Evolutionary conservation across 2,888 invertebrate genomes (phyloP).

Genomic region (Sesia bembeciformis): DNA sequence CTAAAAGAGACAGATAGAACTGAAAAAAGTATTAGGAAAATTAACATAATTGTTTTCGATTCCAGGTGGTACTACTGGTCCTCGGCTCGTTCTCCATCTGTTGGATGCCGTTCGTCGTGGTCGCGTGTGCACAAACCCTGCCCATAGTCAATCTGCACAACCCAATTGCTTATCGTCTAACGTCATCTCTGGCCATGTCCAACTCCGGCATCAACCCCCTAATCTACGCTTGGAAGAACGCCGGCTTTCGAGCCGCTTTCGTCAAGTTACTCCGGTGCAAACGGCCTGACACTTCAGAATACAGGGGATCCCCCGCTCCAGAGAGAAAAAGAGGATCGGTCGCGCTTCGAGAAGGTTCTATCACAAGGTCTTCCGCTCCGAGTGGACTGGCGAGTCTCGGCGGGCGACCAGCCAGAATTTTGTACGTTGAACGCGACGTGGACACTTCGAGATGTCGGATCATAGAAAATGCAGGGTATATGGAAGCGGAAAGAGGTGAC

Average conservation of each 20-base stretch:
- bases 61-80: slow-evolving; percentile 84
- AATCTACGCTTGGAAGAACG: slow-evolving; percentile 90
- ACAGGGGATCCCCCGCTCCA: slow-evolving; percentile 72
- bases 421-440: slow-evolving; percentile 49
- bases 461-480: slow-evolving; percentile 66
- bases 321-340: slow-evolving; percentile 67
- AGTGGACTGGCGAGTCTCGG: slow-evolving; percentile 42
- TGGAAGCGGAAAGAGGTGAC: slow-evolving; percentile 56
- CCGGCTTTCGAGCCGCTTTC: slow-evolving; percentile 83
- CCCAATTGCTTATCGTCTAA: slow-evolving; percentile 75
- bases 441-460: slow-evolving; percentile 61
- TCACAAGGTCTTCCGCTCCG: slow-evolving; percentile 50
- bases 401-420: slow-evolving; percentile 53
- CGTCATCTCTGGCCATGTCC: slow-evolving; percentile 83
- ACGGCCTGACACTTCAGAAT: slow-evolving; percentile 74
- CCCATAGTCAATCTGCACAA: slow-evolving; percentile 64
- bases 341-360: slow-evolving; percentile 60
- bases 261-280: slow-evolving; percentile 78
- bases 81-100: slow-evolving; percentile 87
- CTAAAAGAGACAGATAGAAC: too few relatives aligned
- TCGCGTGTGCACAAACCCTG: slow-evolving; percentile 77
- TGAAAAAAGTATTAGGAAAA: too few relatives aligned
- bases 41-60: slow-evolving; percentile 12
- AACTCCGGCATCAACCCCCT: slow-evolving; percentile 88
- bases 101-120: slow-evolving; percentile 86